These are phyloP conservation scores for Megamerina dolium DNA, from an alignment of 2,888 invertebrate species.

Conservation along the genomic window DNA sequence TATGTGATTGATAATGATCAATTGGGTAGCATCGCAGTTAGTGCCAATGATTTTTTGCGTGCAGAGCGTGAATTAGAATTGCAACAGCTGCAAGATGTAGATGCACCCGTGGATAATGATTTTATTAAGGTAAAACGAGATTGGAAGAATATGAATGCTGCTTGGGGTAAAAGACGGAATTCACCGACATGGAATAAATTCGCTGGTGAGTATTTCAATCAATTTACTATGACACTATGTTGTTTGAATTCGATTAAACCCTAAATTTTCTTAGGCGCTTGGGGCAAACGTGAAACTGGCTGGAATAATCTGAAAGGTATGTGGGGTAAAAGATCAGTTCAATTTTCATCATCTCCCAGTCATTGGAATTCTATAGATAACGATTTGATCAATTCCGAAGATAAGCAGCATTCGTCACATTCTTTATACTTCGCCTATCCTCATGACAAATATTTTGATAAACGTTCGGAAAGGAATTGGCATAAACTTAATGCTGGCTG, in stretches of 20 bases:
- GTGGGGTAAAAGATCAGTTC: slow-evolving; percentile 67
- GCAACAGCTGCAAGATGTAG: no score
- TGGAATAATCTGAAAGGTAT: slow-evolving; percentile 75
- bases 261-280: slow-evolving; percentile 57
- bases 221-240: background rate
- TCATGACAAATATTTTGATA: no score
- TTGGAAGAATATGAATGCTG: slow-evolving; percentile 65
- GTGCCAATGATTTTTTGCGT: slow-evolving; percentile 21
- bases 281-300: slow-evolving; percentile 72
- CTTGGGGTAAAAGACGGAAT: slow-evolving; percentile 68
- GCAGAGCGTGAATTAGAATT: slow-evolving; percentile 21
- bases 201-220: slow-evolving; percentile 45
- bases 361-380: no score
- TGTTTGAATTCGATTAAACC: background rate
- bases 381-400: no score
- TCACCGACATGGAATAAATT: slow-evolving; percentile 54
- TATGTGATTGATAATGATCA: slow-evolving; percentile 6
- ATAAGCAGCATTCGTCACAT: no score
- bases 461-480: slow-evolving; percentile 34
- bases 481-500: slow-evolving; percentile 47
- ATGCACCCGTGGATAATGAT: slow-evolving; percentile 18
- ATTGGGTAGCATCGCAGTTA: slow-evolving; percentile 15
- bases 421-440: no score
- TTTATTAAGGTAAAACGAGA: slow-evolving; percentile 55
- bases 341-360: no score